Evolutionary conservation across 2,113 vertebrate species (phyloP), one percentile per base, ranked within the genome.

Genomic region (Felis chaus): DNA sequence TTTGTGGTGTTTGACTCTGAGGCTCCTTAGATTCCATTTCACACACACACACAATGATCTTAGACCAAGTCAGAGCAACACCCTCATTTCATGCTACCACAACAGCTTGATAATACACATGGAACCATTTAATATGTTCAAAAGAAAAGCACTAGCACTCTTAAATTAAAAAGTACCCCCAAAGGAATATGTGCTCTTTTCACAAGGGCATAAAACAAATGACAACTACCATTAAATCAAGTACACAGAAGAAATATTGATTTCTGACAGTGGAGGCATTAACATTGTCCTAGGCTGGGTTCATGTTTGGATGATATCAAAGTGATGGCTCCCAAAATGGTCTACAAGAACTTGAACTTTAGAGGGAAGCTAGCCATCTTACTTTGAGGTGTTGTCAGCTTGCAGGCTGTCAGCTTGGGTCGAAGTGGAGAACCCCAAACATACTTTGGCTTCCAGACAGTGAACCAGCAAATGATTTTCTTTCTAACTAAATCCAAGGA

Each of bases 81-180:
- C 33, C 19, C 31, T 96, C 48, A 61, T 81, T 96, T 69, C 89
- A 45, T 57, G 25, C n/a, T 89, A 85, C 83, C 55, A 74, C 41
- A 89, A 93, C 65, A 95, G 85, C 61, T 85, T 96, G 93, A 95
- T 97, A 95, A 87, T 94, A 94, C 78, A 96, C 81, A 82, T 97
- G 95, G 71, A 94, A 97, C 18, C 63, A 93, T 89, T 97, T 96
- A 93, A 79, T 89, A 89, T 86, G 71, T 66, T 91, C 74, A 90
- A 95, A 95, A 92, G 74, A 29, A 94, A 82, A 96, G 76, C 23
- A 92, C 53, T 83, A 96, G 41, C 76, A 78, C 68, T 94, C 95
- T 95, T 93, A 89, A 93, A 94, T 83, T 97, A 84, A 89, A 96
- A 91, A 91, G 39, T 66, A 95, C 25, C 79, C 79, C 61, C 83